Percentiles rank a stretch among this genome's conserved stretches.
These are phyloP conservation scores for Nyctibius grandis DNA, from an alignment of 2,797 vertebrate species.

Conservation along the genomic window DNA sequence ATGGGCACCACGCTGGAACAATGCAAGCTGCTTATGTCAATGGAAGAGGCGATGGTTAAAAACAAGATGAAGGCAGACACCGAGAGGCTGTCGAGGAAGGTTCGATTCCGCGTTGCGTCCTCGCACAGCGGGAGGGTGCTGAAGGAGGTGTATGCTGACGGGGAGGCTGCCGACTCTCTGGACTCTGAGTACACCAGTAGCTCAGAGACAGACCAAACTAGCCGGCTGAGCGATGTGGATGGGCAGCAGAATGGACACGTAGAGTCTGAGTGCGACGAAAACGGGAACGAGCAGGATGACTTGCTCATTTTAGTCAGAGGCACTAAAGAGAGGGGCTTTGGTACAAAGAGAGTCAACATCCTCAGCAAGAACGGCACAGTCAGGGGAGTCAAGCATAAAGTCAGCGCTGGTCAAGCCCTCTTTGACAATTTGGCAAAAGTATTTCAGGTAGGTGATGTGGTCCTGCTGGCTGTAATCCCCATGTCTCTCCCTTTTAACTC, in stretches of 20 bases:
- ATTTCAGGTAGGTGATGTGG: slow-evolving; percentile 80
- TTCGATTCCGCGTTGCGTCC: slow-evolving; percentile 94
- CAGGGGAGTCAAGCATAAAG: slow-evolving; percentile 96
- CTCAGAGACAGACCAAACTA: slow-evolving; percentile 85
- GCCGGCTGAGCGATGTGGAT: slow-evolving; percentile 80
- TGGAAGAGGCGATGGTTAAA: slow-evolving; percentile 77
- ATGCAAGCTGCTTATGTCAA: slow-evolving; percentile 77
- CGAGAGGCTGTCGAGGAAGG: slow-evolving; percentile 85
- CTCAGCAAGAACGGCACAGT: slow-evolving; percentile 98
- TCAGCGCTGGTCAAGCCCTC: slow-evolving; percentile 93
- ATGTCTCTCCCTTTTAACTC: not conserved
- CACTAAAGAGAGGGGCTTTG: slow-evolving; percentile 83
- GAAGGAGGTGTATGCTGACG: slow-evolving; percentile 92
- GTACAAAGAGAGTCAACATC: slow-evolving; percentile 92
- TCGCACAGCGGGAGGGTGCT: slow-evolving; percentile 93
- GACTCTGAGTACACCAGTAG: slow-evolving; percentile 92
- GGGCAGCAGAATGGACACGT: slow-evolving; percentile 77
- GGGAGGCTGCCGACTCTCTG: slow-evolving; percentile 83
- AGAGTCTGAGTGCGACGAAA: slow-evolving; percentile 84
- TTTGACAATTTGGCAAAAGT: slow-evolving; percentile 89
- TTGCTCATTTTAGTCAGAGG: slow-evolving; percentile 86
- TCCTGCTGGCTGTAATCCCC: not conserved
- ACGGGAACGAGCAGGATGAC: slow-evolving; percentile 84
- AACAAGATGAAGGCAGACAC: slow-evolving; percentile 64
- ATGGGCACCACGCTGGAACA: slow-evolving; percentile 65